Evolutionary conservation across 1,140 invertebrate species (phyloP).

Genomic region (Physella acuta): DNA sequence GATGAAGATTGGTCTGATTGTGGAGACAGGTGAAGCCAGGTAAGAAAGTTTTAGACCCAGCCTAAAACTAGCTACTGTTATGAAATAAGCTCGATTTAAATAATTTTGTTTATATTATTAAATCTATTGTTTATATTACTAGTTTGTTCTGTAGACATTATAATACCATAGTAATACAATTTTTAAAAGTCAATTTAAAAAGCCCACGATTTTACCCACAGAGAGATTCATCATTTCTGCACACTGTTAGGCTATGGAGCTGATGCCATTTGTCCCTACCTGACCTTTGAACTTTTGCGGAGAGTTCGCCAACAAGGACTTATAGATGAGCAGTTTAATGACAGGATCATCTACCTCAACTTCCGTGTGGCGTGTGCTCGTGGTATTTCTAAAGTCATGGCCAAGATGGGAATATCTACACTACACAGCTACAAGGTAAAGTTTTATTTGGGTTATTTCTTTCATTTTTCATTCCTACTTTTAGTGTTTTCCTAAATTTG

Average conservation of each 20-base stretch:
- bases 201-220: slow-evolving; percentile 45
- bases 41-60: too few species aligned
- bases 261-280: slow-evolving; percentile 95
- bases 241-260: slow-evolving; percentile 94
- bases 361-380: slow-evolving; percentile 64
- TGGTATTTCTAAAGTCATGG: slow-evolving; percentile 79
- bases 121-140: too few species aligned
- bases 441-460: too few species aligned
- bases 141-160: too few species aligned
- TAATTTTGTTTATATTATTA: too few species aligned
- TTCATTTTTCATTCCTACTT: too few species aligned
- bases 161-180: too few species aligned
- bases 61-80: too few species aligned
- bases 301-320: slow-evolving; percentile 80
- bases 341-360: slow-evolving; percentile 82
- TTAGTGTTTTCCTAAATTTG: too few species aligned
- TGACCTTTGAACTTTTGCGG: slow-evolving; percentile 90
- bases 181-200: too few species aligned
- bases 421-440: slow-evolving; percentile 92
- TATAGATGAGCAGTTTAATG: slow-evolving; percentile 73
- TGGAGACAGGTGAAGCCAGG: slow-evolving; percentile 92
- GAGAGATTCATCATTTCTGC: slow-evolving; percentile 95
- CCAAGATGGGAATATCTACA: slow-evolving; percentile 99
- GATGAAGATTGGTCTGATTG: slow-evolving; percentile 91
- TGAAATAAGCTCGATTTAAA: too few species aligned